A percentile compares a stretch with the other conserved stretches of the same genome.
phyloP scores from a whole-genome alignment of 2,888 invertebrate genomes.

The Plagodis dolabraria region DNA sequence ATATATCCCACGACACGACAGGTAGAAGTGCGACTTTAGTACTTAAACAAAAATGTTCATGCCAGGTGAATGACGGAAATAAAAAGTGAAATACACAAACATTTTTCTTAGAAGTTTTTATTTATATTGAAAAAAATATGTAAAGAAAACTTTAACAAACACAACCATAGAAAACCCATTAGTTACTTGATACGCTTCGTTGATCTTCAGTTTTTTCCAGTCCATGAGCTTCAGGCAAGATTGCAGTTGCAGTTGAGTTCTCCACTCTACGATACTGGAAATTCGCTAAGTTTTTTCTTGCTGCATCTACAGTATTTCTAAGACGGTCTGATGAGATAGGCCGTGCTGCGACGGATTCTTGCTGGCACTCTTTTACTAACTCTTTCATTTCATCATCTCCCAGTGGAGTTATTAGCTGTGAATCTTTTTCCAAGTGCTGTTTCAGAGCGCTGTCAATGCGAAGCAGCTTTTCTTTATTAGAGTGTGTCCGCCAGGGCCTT shows the following conservation, averaged over 20 bases:
- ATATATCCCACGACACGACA: too few species aligned
- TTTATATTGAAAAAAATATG: not conserved
- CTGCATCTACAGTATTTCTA: slow-evolving; percentile 65
- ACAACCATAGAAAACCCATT: slow-evolving; percentile 16
- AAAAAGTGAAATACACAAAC: too few species aligned
- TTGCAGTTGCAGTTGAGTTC: slow-evolving; percentile 68
- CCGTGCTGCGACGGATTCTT: slow-evolving; percentile 43
- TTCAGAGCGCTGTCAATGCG: slow-evolving; percentile 69
- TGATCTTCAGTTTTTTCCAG: slow-evolving; percentile 22
- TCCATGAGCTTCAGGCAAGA: slow-evolving; percentile 59
- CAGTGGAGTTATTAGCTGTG: slow-evolving; percentile 56
- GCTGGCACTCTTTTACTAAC: slow-evolving; percentile 60
- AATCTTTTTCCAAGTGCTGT: slow-evolving; percentile 61
- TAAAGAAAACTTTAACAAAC: not conserved
- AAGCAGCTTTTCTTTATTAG: slow-evolving; percentile 66
- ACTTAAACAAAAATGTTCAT: too few species aligned
- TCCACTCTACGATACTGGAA: slow-evolving; percentile 68
- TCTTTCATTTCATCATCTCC: slow-evolving; percentile 59
- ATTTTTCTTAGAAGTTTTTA: too few species aligned
- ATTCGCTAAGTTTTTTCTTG: slow-evolving; percentile 67
- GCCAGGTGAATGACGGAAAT: too few species aligned
- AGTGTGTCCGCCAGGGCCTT: slow-evolving; percentile 72
- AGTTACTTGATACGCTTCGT: slow-evolving; percentile 10
- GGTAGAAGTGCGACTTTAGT: too few species aligned
- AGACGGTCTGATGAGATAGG: slow-evolving; percentile 53